Evolutionary conservation across 35 echinoderm and acorn worm species (phyloP), one percentile per base, ranked within the genome.

Genomic region (Apostichopus californicus): DNA sequence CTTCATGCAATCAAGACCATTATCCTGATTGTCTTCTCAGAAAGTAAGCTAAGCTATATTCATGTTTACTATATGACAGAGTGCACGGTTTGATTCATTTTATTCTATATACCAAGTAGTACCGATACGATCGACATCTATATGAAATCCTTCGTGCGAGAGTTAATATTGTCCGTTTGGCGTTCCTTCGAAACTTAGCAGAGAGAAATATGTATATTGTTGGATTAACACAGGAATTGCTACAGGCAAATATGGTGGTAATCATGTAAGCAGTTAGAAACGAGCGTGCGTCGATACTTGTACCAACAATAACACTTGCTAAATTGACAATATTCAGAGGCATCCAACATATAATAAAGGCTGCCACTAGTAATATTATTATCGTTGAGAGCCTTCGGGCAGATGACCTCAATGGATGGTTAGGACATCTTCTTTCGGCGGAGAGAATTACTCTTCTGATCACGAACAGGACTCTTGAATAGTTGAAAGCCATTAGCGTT

Each of bases 301-400:
- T n/a, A 23, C 83, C 59, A 28, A 24, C 21, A 23, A 86, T 18
- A 17, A 86, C 83, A 24, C 55, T 57, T 55, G 83, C 53, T 9
- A 86, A 55, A 58, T 60, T 57, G 17, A 86, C 83, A 14, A 65
- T 5, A 23, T 86, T 28, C 13, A 60, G 26, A 57, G 83, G 83
- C 83, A 86, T 55, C 83, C 83, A 86, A 15, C 83, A 86, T 18
- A 86, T 65, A 5, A 25, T n/a, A 55, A 86, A 86, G 5, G 83
- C 83, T 21, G 24, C 14, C 13, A 86, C 55, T 6, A 86, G 56
- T 15, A 86, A 5, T 57, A 56, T 15, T 23, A 86, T 86, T 55
- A 86, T 65, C 5, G 59, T 86, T 55, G 83, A 56, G 14, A 86
- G n/a, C 15, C 83, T 86, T 12, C 83, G 46, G 15, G 83, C 17